Percentiles rank a stretch among this genome's conserved stretches.
phyloP scores from a whole-genome alignment of 2,888 invertebrate genomes.

The Yponomeuta malinellus region DNA sequence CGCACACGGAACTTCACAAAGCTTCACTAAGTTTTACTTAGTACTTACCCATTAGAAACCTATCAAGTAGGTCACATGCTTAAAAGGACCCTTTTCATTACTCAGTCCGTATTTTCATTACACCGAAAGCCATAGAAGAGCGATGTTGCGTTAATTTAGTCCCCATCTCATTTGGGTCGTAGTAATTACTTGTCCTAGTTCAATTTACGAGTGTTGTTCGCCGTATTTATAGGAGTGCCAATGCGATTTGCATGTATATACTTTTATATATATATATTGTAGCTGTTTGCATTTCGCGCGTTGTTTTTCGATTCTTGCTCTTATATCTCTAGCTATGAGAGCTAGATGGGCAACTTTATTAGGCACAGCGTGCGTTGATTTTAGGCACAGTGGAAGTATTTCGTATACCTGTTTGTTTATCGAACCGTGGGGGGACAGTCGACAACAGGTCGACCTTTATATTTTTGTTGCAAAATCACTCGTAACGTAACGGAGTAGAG shows the following conservation, averaged over 20 bases:
- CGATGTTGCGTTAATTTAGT: constrained; percentile 23
- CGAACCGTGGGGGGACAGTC: background rate
- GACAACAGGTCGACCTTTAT: too few relatives aligned
- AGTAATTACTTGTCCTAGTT: constrained; percentile 26
- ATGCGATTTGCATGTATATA: background rate
- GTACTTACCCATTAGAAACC: too few relatives aligned
- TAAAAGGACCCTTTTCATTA: background rate
- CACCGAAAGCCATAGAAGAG: constrained; percentile 23
- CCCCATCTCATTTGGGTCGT: constrained; percentile 8
- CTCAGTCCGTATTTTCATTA: constrained; percentile 20
- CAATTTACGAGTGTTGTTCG: constrained; percentile 23
- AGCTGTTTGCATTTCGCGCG: too few relatives aligned
- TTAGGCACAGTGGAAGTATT: background rate
- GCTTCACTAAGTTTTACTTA: too few relatives aligned
- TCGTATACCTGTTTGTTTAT: background rate
- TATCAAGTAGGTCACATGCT: background rate
- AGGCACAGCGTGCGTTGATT: too few relatives aligned
- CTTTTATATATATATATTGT: background rate
- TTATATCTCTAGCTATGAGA: too few relatives aligned
- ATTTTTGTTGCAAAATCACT: too few relatives aligned
- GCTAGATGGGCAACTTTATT: too few relatives aligned
- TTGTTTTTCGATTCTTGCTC: too few relatives aligned
- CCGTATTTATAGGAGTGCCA: background rate
- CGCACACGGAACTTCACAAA: too few relatives aligned
- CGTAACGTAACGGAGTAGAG: too few relatives aligned